Conservation (phyloP, 1,140 invertebrate species). For the Latrodectus geometricus region DNA sequence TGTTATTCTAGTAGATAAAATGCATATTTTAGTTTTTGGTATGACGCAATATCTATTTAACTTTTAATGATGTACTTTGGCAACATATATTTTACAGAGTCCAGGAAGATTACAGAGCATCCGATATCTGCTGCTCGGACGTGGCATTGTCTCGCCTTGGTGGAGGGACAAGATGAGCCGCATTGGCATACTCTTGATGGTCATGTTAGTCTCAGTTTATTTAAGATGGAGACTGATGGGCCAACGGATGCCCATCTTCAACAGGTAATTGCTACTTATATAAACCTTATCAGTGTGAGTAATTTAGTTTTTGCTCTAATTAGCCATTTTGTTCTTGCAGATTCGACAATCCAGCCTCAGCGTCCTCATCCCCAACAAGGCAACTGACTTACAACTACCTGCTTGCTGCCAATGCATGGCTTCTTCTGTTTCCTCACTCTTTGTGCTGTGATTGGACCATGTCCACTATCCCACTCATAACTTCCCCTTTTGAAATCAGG, state of each 20-base stretch:
- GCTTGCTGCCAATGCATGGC: slow-evolving; percentile 88
- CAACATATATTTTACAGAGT: slow-evolving; percentile 12
- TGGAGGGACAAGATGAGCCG: slow-evolving; percentile 81
- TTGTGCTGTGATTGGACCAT: slow-evolving; percentile 99
- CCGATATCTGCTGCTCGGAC: slow-evolving; percentile 73
- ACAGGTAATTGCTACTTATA: slow-evolving; percentile 75
- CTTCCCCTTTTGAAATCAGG: slow-evolving; percentile 81
- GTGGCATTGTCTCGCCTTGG: slow-evolving; percentile 77
- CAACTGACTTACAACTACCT: slow-evolving; percentile 95
- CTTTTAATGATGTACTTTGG: not conserved
- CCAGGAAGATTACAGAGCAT: slow-evolving; percentile 19
- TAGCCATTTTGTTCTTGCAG: too few relatives aligned
- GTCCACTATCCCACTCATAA: slow-evolving; percentile 91
- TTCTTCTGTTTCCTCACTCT: slow-evolving; percentile 87
- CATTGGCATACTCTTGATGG: slow-evolving; percentile 79
- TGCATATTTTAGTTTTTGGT: too few relatives aligned
- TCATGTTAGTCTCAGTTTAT: slow-evolving; percentile 67
- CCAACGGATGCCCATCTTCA: slow-evolving; percentile 66
- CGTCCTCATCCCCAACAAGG: slow-evolving; percentile 79
- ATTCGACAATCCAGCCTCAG: slow-evolving; percentile 88
- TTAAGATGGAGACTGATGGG: slow-evolving; percentile 67
- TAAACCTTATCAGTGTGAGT: slow-evolving; percentile 66
- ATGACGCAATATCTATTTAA: too few relatives aligned
- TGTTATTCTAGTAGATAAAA: too few relatives aligned
- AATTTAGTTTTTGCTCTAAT: too few relatives aligned